A percentile compares a stretch with the other conserved stretches of the same genome.
Evolutionary conservation across 2,113 vertebrate species (phyloP).

Genomic region (Prionailurus viverrinus): DNA sequence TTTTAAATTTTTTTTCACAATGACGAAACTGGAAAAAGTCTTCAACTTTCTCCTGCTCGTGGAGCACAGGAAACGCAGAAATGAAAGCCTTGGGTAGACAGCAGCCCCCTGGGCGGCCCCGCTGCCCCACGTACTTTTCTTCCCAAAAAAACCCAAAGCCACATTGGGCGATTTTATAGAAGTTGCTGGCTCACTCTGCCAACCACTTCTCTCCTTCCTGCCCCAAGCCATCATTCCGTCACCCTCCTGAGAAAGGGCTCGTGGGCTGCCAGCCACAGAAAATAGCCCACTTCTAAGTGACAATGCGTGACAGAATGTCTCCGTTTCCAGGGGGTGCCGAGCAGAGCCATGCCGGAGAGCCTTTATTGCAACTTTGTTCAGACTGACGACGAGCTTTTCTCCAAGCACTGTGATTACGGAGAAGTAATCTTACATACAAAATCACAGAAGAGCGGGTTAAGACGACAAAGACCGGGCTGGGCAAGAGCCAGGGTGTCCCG

Average conservation of each 20-base stretch:
- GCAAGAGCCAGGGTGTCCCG: background rate
- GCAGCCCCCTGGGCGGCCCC: background rate
- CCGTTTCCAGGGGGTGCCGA: background rate
- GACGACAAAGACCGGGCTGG: background rate
- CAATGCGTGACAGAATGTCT: background rate
- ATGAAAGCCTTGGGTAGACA: background rate
- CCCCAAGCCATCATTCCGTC: background rate
- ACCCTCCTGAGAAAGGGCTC: background rate
- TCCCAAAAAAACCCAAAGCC: background rate
- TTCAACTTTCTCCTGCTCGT: constrained; percentile 13
- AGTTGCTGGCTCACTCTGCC: background rate
- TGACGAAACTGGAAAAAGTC: constrained; percentile 61
- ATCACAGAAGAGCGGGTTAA: accelerated
- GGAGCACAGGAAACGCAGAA: background rate
- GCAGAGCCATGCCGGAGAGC: background rate
- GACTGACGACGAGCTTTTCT: background rate
- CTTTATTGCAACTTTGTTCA: background rate
- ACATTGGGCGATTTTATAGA: background rate
- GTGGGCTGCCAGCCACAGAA: constrained; percentile 14
- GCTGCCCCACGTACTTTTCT: background rate
- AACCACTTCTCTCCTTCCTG: background rate
- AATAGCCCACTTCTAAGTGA: constrained; percentile 36
- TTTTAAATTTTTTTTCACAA: constrained; percentile 46
- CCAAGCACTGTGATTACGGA: background rate
- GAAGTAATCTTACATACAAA: background rate